phyloP scores from a whole-genome alignment of 2,888 invertebrate species.

The Spialia ferax region DNA sequence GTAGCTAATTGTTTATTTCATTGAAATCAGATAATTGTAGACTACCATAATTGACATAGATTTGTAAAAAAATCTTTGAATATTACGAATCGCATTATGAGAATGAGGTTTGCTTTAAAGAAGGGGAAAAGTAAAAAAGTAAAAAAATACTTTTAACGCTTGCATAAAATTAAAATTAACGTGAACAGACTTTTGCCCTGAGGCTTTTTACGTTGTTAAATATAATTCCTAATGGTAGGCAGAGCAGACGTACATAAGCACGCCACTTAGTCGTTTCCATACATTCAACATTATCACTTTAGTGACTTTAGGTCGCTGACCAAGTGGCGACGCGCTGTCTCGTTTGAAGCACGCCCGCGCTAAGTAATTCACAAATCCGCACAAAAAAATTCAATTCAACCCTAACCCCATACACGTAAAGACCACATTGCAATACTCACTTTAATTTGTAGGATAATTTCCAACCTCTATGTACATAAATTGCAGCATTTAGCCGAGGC shows the following conservation, averaged over 20 bases:
- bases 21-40: no score
- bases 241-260: constrained; percentile 23
- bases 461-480: constrained; percentile 55
- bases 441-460: constrained; percentile 48
- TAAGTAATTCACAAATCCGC: constrained; percentile 39
- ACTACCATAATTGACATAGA: no score
- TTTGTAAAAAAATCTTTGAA: no score
- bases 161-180: not conserved
- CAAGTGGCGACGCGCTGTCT: constrained; percentile 61
- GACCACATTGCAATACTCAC: constrained; percentile 35
- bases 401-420: constrained; percentile 31
- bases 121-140: no score
- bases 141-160: not conserved
- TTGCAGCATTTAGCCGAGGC: constrained; percentile 59
- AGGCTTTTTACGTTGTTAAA: not conserved
- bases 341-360: constrained; percentile 48
- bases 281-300: constrained; percentile 48
- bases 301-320: constrained; percentile 49
- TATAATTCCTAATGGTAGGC: constrained; percentile 24
- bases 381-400: constrained; percentile 39
- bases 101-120: no score
- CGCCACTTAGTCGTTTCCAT: constrained; percentile 39
- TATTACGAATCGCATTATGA: no score
- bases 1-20: no score
- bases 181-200: not conserved